Conservation (phyloP, 2,113 vertebrate genomes). For the Hydropotes inermis region DNA sequence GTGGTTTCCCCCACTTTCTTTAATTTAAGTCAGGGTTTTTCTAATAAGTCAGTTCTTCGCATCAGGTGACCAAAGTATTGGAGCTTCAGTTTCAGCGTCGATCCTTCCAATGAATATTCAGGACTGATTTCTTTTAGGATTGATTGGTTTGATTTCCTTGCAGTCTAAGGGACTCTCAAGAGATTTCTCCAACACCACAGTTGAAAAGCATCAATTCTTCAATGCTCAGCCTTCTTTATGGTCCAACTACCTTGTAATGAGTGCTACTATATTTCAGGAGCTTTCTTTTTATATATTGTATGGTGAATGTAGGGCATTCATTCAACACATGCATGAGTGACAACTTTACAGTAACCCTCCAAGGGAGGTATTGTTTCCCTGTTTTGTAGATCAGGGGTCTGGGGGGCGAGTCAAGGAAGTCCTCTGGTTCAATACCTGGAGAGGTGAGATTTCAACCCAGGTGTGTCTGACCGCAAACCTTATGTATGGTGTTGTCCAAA, state of each 20-base stretch:
- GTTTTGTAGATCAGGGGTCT: neutral
- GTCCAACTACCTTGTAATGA: neutral
- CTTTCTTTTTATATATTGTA: neutral
- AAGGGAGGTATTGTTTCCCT: neutral
- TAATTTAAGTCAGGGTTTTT: neutral
- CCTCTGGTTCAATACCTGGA: neutral
- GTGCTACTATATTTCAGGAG: neutral
- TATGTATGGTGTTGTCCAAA: neutral
- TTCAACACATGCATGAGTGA: neutral
- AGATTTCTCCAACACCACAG: neutral
- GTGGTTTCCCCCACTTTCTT: neutral
- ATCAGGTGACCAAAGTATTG: neutral
- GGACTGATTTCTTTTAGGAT: neutral
- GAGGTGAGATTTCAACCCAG: neutral
- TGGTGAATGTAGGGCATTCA: neutral
- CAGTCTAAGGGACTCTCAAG: neutral
- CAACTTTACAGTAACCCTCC: neutral
- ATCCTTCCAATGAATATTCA: neutral
- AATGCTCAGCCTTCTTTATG: neutral
- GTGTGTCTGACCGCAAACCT: neutral
- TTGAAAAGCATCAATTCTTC: neutral
- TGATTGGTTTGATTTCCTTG: neutral
- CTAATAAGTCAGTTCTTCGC: neutral
- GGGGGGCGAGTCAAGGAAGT: accelerated
- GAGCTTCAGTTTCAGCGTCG: neutral